Base-by-base conservation (phyloP, 2,888 invertebrate genomes). In the Platycheirus albimanus region DNA sequence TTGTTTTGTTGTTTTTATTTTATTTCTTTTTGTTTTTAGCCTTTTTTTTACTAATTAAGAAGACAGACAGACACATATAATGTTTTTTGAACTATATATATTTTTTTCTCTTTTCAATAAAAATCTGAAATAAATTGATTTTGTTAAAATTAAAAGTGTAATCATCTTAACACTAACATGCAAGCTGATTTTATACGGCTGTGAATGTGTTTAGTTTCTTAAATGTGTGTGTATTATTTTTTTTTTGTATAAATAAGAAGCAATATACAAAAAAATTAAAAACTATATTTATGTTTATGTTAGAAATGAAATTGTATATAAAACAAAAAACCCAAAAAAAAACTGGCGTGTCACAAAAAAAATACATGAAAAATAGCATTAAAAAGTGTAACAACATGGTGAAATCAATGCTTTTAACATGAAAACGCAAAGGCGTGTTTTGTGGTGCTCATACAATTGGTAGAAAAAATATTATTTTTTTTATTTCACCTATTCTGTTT, bases 71-170 rank as follows among this genome's bases (percentile, higher is more conserved):
- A 89, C 87, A 89, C 87, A 88, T 90, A 91, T 90, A 90, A 90
- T 90, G 90, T 90, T 90, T 90, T 90, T 90, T 90, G 90, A 90
- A 90, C 88, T 87, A 86, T 86, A 88, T 89, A 88, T 89, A 88
- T 86, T 77, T 64, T 77, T 64, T 76, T 63, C 87, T 79, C 49
- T 71, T 85, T 87, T 86, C 87, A 89, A 89, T 89, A 90, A 90
- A 90, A 90, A 90, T 91, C 91, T 91, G 91, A 91, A 90, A 90
- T 90, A 90, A 90, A 90, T 90, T 89, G 89, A 86, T 87, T 87
- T 87, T 86, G 86, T 88, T 90, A 90, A 89, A 90, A 89, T 87
- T 87, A 88, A 87, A 87, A 87, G 74, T 75, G 77, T 70, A 69
- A 71, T 64, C 38, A 63, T 72, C 63, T 74, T 83, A 72, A 63